Base-by-base conservation (phyloP, 2,113 vertebrate species). In the Phyllostomus hastatus region DNA sequence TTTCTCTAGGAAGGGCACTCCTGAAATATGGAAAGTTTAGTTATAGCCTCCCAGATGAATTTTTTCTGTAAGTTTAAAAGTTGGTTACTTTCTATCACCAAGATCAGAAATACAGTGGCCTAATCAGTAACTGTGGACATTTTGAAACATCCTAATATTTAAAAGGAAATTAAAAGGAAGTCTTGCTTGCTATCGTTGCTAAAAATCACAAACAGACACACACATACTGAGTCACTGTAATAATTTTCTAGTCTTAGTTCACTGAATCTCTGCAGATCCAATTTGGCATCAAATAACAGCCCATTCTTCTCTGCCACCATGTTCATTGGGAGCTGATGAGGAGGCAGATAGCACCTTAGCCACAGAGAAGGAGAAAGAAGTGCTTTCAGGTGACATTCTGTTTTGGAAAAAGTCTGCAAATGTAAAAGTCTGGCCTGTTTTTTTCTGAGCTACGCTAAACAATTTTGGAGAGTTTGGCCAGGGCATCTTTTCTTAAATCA, bases 151-250 rank as follows among this genome's bases (percentile, higher is more conserved):
- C 61, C 95, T 98, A 97, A 98, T 98, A 98, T 98, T 98, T 98
- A 97, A 96, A 96, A 98, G 98, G 98, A 99, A 99, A 99, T 99
- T 97, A 98, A 99, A 98, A 94, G 57, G 94, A 98, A 94, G 87
- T 95, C 96, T 93, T 95, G 95, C 95, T 80, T 94, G 75, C 81
- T 98, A 98, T 99, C 98, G 78, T 22, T 78, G 86, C 81, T 97
- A 96, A 97, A 97, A 91, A 98, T 98, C 98, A 98, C 82, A 97
- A 83, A 95, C 70, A 79, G 79, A 95, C 61, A 93, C 96, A 91
- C 98, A 97, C 84, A 93, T 95, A 97, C 80, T 97, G 97, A 96
- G 96, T 97, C 96, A 96, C 95, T 96, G 96, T 98, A 98, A 98
- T 99, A 98, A 98, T 87, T 95, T 81, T 96, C 78, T n/a, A 35